Evolutionary conservation across 2,113 vertebrate genomes (phyloP), one percentile per base, ranked within the genome.

Genomic region (Lepisosteus oculatus): DNA sequence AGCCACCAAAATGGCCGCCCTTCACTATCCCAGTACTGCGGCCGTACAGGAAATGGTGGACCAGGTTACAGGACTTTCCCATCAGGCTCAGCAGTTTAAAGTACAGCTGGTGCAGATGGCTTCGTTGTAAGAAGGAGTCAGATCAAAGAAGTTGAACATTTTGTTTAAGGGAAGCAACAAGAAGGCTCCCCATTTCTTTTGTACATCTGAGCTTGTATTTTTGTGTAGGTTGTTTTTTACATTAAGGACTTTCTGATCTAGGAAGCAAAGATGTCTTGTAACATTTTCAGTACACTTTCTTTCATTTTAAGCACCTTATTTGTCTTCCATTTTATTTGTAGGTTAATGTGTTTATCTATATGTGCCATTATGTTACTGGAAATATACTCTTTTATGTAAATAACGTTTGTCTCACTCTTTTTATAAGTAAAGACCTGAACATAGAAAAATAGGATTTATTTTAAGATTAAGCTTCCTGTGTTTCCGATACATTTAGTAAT

Each of bases 21-120:
- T 98, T 74, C 93, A 94, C 68, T 99, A 98, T 83, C 97, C 97
- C 3, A 95, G 78, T 90, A 95, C 95, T 0, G 85, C 86, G 0
- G 93, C 93, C 12, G 85, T 99, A 11, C 97, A 99, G 84, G 95
- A 88, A 57, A 98, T 99, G 97, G 97, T 98, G 75, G 94, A 98
- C 80, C 82, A 86, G 1, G 97, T 99, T 4, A 95, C 93, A 0
- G 92, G 95, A 55, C 91, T 99, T 43, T 97, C 96, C 0, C 90
- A 85, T n/a, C 92, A 95, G 0, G 91, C 96, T 0, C 95, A 94
- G 83, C 86, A 94, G 56, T 98, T 99, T 85, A 98, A 98, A 77
- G 87, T 88, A 67, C 96, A 95, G 0, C 81, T 99, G 81, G 86
- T 88, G 62, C 94, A 96, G 42, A 93, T 98, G 94, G 92, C 95